Evolutionary conservation across 2,113 vertebrate genomes (phyloP).

Genomic region (Ciconia maguari): DNA sequence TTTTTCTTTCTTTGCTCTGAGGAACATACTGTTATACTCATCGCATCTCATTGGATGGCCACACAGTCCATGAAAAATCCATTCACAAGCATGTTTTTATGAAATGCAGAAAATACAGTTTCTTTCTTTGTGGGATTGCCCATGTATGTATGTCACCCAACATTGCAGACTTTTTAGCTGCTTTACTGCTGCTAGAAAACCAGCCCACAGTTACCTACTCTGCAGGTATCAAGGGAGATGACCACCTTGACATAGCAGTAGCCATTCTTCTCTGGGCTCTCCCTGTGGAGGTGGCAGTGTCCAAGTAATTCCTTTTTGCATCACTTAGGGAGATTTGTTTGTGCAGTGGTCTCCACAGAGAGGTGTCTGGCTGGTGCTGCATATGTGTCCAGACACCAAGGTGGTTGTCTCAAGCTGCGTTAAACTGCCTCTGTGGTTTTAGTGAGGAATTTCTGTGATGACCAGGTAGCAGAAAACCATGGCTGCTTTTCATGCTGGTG

Average conservation of each 20-base stretch:
- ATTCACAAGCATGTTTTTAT: neutral
- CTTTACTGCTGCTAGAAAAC: neutral
- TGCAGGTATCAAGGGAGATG: neutral
- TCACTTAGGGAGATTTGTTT: neutral
- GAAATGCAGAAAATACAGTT: neutral
- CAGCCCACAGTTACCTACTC: neutral
- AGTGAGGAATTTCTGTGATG: neutral
- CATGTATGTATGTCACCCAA: neutral
- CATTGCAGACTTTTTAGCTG: neutral
- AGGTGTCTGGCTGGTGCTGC: neutral
- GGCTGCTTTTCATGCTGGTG: neutral
- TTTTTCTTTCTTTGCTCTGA: neutral
- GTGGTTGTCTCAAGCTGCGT: neutral
- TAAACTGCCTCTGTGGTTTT: neutral
- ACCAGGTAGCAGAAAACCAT: neutral
- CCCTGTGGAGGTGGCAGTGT: neutral
- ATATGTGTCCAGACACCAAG: neutral
- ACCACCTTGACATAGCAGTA: neutral
- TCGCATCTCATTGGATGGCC: neutral
- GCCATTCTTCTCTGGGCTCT: neutral
- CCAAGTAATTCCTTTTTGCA: neutral
- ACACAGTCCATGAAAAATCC: neutral
- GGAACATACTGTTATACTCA: neutral
- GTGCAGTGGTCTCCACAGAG: neutral
- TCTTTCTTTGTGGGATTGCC: neutral